Evolutionary conservation across 1,140 invertebrate genomes (phyloP), one percentile per base, ranked within the genome.

Genomic region (Apis dorsata): DNA sequence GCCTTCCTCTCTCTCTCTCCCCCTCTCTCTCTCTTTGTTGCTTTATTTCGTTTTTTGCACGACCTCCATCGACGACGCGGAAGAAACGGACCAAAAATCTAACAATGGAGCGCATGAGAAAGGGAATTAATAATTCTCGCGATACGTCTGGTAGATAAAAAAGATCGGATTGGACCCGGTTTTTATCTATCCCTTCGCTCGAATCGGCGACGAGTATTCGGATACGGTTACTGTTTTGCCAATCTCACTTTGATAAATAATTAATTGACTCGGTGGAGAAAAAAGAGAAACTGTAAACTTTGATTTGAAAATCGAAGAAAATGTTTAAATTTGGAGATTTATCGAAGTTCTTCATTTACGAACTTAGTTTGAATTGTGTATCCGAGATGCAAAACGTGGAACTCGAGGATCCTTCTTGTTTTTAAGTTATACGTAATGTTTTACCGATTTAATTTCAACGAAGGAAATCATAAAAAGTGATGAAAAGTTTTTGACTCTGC

Each of bases 51-150:
- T 51, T 77, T 77, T 76, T 76, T 77, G 62, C 34, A 28, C 49
- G 10, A 44, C 34, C 34, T 44, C 34, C 34, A 44, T 44, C 15
- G 44, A 11, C 59, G 49, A 17, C 65, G 44, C 10, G 65, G 57
- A 77, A 62, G 80, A 77, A 70, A 75, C 80, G 21, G 53, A 66
- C 74, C 73, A 77, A 62, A 79, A 66, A 77, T 49, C 34, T 62
- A 69, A 79, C 81, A 79, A 83, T 79, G 63, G 51, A 28, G 17
- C 59, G 63, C 59, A 34, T 3, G n/a, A 28, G 62, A 79, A 81
- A 77, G 75, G 78, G 79, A 87, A 87, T 87, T 87, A 83, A 87
- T 84, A 74, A 81, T 87, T 83, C 65, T 59, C 57, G 62, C 65
- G 80, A 63, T 55, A 69, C 59, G 24, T 62, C 24, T 53, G 62